Conservation (phyloP, 2,113 vertebrate genomes). For the Caranx melampygus region DNA sequence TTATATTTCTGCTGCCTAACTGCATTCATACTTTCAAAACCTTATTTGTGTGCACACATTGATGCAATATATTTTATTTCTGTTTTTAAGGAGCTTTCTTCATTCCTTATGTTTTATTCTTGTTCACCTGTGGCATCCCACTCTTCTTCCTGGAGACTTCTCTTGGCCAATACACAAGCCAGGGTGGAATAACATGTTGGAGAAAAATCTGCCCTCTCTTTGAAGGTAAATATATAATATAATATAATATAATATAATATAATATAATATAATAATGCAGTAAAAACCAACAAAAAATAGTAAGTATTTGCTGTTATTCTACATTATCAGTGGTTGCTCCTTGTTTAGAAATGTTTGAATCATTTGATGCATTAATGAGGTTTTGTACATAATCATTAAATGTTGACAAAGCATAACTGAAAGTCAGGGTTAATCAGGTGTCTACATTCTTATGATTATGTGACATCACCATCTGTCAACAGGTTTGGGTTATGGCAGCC, state of each 20-base stretch:
- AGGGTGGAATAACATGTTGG: constrained; percentile 86
- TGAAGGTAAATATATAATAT: constrained; percentile 72
- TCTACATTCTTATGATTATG: too few species aligned
- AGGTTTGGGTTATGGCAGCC: constrained; percentile 84
- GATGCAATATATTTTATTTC: background rate
- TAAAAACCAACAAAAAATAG: too few species aligned
- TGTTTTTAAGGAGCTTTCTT: constrained; percentile 81
- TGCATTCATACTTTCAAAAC: background rate
- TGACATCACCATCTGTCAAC: constrained; percentile 19
- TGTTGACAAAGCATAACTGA: background rate
- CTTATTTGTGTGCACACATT: background rate
- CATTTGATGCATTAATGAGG: background rate
- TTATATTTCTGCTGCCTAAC: background rate
- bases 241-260: too few species aligned
- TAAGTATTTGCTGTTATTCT: background rate
- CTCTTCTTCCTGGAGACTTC: constrained; percentile 85
- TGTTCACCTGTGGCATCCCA: constrained; percentile 83
- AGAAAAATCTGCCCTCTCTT: constrained; percentile 86
- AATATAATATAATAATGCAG: too few species aligned
- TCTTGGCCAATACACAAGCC: constrained; percentile 86
- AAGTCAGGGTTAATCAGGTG: background rate
- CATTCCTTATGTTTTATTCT: constrained; percentile 83
- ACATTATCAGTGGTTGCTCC: background rate
- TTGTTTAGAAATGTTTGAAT: background rate
- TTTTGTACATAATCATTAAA: background rate